phyloP scores from a whole-genome alignment of 1,140 invertebrate genomes.

The Ceratitis capitata region DNA sequence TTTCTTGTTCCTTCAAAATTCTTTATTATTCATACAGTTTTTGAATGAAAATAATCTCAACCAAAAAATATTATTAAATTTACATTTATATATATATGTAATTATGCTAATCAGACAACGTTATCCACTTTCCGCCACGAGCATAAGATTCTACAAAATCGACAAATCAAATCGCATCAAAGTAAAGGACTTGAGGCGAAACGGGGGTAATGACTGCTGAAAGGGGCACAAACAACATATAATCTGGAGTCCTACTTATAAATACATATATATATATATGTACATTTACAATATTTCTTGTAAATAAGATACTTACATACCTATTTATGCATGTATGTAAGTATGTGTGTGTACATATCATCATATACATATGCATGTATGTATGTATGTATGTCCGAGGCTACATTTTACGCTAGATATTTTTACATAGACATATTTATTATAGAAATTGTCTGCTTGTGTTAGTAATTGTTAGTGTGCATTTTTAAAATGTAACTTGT shows the following conservation, averaged over 20 bases:
- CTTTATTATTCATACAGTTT: too few species aligned
- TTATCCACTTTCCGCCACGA: too few species aligned
- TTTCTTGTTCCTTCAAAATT: too few species aligned
- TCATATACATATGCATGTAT: not conserved
- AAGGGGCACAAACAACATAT: not conserved
- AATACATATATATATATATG: not conserved
- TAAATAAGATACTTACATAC: too few species aligned
- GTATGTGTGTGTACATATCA: not conserved
- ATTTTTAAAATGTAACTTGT: not conserved
- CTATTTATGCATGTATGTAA: too few species aligned
- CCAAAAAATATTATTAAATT: too few species aligned
- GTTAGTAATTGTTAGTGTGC: not conserved
- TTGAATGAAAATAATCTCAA: too few species aligned
- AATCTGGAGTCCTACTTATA: not conserved
- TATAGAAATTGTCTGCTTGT: not conserved
- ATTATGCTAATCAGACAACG: too few species aligned
- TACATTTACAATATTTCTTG: too few species aligned
- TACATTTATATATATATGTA: too few species aligned
- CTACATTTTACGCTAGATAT: not conserved
- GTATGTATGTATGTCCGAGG: not conserved
- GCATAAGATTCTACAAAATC: too few species aligned
- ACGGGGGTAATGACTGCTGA: not conserved
- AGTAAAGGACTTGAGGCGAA: not conserved
- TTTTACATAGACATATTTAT: too few species aligned
- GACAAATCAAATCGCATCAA: not conserved